Conservation (phyloP, 2,888 invertebrate genomes). For the Biston betularia region DNA sequence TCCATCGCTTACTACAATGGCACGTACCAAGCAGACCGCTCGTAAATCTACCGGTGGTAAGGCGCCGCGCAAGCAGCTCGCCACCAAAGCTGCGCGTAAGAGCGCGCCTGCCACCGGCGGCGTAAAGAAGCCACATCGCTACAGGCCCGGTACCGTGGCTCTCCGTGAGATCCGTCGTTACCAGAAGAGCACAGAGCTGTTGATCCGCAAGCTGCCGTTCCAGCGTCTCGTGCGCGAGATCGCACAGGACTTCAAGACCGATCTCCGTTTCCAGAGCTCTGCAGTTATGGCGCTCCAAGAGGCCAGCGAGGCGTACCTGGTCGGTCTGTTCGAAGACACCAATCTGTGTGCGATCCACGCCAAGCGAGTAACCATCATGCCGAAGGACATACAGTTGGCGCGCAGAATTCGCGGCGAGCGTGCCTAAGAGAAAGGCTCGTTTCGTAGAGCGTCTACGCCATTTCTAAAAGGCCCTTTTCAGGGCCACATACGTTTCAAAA, state of each 20-base stretch:
- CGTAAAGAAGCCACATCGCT: conserved; percentile 93
- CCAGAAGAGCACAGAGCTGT: conserved; percentile 95
- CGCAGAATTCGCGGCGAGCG: conserved; percentile 34
- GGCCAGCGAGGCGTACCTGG: no score
- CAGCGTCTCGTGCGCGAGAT: conserved; percentile 68
- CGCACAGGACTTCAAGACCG: no score
- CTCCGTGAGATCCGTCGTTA: conserved; percentile 96
- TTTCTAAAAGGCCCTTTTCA: conserved; percentile 2
- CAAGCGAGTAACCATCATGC: no score
- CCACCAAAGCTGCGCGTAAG: conserved; percentile 95
- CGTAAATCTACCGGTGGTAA: conserved; percentile 97
- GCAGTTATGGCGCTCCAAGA: no score
- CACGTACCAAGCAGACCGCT: conserved; percentile 95
- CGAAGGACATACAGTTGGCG: no score
- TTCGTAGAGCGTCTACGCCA: no score
- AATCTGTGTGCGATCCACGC: no score
- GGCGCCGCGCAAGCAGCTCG: conserved; percentile 94
- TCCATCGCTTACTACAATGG: no score
- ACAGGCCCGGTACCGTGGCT: conserved; percentile 95
- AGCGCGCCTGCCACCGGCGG: conserved; percentile 92
- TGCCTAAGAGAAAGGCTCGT: no score
- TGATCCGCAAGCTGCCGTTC: conserved; percentile 89
- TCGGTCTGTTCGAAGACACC: no score
- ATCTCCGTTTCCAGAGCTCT: no score
- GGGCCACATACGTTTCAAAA: not conserved